Evolutionary conservation across 2,113 vertebrate genomes (phyloP).

Genomic region (Psilopsiagon aurifrons): DNA sequence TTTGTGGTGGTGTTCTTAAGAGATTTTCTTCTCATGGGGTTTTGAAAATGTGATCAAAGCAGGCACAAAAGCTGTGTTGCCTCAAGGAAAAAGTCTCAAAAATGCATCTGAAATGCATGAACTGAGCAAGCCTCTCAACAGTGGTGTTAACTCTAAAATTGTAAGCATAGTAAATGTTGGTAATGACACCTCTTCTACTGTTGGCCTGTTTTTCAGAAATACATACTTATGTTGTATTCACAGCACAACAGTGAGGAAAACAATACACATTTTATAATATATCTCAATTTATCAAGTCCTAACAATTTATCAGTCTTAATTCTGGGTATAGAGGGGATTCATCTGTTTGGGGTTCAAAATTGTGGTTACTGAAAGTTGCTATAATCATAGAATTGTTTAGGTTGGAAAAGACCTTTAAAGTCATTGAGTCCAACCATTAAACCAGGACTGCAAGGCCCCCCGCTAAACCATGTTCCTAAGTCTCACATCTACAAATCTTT

Average conservation of each 20-base stretch:
- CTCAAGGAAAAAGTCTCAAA: background rate
- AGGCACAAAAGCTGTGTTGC: background rate
- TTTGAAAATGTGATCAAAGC: background rate
- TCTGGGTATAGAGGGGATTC: background rate
- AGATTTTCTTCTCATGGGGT: background rate
- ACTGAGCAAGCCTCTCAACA: background rate
- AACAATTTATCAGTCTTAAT: background rate
- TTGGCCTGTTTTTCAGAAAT: background rate
- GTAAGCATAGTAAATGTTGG: background rate
- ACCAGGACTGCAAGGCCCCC: background rate
- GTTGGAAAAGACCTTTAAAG: background rate
- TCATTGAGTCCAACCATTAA: background rate
- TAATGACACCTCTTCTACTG: background rate
- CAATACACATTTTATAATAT: background rate
- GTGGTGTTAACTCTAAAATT: background rate
- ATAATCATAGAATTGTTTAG: background rate
- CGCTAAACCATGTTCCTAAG: background rate
- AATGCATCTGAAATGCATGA: background rate
- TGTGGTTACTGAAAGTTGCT: background rate
- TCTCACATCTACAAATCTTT: background rate
- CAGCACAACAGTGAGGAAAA: background rate
- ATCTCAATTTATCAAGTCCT: background rate
- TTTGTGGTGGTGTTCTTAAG: background rate
- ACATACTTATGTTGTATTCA: background rate
- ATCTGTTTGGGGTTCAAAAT: background rate